Evolutionary conservation across 1,140 invertebrate species (phyloP).

Genomic region (Bacillus rossius): DNA sequence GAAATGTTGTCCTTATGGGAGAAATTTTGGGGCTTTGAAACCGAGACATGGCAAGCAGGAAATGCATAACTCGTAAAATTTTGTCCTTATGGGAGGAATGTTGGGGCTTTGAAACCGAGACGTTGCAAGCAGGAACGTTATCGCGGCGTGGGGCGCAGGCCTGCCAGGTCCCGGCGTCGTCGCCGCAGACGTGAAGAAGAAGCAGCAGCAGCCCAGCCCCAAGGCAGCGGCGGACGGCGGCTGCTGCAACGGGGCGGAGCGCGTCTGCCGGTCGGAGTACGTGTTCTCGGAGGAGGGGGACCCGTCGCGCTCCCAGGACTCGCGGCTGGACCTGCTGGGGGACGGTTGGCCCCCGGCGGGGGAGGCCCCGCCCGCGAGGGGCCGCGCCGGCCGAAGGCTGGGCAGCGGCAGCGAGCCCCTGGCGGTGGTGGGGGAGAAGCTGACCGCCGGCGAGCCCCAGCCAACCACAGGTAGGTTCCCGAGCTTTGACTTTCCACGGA

Average conservation of each 20-base stretch:
- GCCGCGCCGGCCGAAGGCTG: conserved; percentile 1
- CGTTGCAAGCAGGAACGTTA: background rate
- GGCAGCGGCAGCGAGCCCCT: background rate
- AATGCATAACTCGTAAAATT: no score
- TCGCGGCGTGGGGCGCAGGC: no score
- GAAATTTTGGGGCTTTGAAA: no score
- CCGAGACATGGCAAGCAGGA: no score
- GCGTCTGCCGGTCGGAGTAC: conserved; percentile 6
- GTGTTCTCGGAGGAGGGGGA: conserved; percentile 3
- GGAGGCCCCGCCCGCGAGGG: background rate
- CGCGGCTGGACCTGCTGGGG: background rate
- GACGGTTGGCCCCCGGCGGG: conserved; percentile 1
- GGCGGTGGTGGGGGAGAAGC: background rate
- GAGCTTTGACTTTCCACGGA: no score
- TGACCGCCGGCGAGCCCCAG: background rate
- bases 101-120: no score
- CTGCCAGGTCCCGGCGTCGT: background rate
- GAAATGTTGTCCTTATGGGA: no score
- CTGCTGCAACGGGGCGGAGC: background rate
- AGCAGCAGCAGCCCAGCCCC: background rate
- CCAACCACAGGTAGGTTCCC: no score
- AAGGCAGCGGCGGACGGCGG: background rate
- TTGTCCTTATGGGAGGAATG: no score
- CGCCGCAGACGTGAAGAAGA: no score
- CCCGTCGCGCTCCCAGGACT: background rate